phyloP scores from a whole-genome alignment of 2,888 invertebrate genomes.

The Meganola albula region DNA sequence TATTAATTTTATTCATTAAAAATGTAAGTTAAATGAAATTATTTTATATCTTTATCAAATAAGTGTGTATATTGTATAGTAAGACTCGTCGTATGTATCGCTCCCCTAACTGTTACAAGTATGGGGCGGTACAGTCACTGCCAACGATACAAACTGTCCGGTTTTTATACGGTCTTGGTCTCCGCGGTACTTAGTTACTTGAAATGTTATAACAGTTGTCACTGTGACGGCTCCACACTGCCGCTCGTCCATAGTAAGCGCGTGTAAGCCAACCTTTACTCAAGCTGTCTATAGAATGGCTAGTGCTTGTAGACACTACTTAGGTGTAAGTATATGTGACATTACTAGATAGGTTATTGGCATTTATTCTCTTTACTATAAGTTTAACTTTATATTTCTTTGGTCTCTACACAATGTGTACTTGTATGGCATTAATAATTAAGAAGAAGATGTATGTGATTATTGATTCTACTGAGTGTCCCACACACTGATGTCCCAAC shows the following conservation, averaged over 20 bases:
- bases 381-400: too few species aligned
- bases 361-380: background rate
- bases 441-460: background rate
- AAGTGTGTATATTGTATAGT: too few species aligned
- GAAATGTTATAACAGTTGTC: conserved; percentile 8
- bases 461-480: background rate
- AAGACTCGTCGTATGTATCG: too few species aligned
- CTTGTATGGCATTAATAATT: background rate
- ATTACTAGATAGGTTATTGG: background rate
- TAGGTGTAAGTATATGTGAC: background rate
- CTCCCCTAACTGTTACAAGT: too few species aligned
- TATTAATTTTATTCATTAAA: too few species aligned
- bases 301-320: too few species aligned
- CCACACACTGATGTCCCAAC: background rate
- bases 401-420: background rate
- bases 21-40: too few species aligned
- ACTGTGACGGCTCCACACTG: conserved; percentile 2
- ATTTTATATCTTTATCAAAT: too few species aligned
- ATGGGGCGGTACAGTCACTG: conserved; percentile 28
- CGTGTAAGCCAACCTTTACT: conserved; percentile 13
- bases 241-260: conserved; percentile 3
- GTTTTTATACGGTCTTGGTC: conserved; percentile 36
- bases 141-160: conserved; percentile 20
- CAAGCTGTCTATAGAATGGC: conserved; percentile 4
- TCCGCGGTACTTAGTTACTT: conserved; percentile 22